Conservation (phyloP, 37 sponge, comb jelly and placozoan species). For the Axinella damicornis region DNA sequence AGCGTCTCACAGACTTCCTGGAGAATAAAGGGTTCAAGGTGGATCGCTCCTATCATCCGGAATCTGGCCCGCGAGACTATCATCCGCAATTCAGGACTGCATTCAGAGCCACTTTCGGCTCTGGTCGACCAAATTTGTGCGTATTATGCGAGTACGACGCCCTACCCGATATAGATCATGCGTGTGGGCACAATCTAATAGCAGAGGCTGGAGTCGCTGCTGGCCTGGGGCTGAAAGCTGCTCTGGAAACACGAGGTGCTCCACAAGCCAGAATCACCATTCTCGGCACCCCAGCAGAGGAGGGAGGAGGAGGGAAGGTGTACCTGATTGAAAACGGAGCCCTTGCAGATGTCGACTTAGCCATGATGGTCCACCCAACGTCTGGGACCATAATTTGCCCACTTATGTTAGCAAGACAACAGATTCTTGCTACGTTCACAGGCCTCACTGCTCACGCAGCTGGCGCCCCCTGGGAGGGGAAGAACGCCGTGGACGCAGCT, state of each 20-base stretch:
- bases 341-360: slow-evolving; percentile 84
- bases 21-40: slow-evolving; percentile 86
- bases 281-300: slow-evolving; percentile 95
- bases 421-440: slow-evolving; percentile 17
- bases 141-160: slow-evolving; percentile 94
- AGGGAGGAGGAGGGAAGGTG: slow-evolving; percentile 87
- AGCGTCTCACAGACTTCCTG: slow-evolving; percentile 62
- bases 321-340: slow-evolving; percentile 74
- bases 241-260: slow-evolving; percentile 43
- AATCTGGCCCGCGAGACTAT: too few relatives aligned
- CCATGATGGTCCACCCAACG: slow-evolving; percentile 94
- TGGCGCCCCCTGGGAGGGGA: slow-evolving; percentile 85
- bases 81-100: slow-evolving; percentile 74
- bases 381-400: slow-evolving; percentile 5
- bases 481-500: slow-evolving; percentile 94
- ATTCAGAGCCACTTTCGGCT: slow-evolving; percentile 83
- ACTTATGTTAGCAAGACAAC: background rate
- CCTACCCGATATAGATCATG: slow-evolving; percentile 95
- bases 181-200: slow-evolving; percentile 96
- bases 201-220: slow-evolving; percentile 95
- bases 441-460: slow-evolving; percentile 89
- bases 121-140: slow-evolving; percentile 66
- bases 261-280: slow-evolving; percentile 72
- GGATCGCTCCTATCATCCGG: too few relatives aligned
- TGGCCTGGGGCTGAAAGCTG: slow-evolving; percentile 89